A percentile compares a stretch with the other conserved stretches of the same genome.
Conservation (phyloP, 2,888 invertebrate species). For the Anticlea derivata region DNA sequence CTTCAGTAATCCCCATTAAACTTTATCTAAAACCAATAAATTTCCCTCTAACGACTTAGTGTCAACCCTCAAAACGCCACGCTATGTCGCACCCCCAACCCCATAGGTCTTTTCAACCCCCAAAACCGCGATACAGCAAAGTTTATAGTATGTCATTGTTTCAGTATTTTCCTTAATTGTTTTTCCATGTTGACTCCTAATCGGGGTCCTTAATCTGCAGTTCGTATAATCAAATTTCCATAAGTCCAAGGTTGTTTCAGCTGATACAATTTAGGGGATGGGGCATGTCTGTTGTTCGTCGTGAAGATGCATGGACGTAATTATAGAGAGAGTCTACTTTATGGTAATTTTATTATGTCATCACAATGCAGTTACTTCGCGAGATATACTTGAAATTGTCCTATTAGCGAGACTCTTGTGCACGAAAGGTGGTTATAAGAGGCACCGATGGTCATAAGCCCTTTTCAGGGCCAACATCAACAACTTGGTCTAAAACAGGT, state of each 20-base stretch:
- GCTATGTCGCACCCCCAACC: slow-evolving; percentile 51
- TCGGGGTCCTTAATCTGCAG: slow-evolving; percentile 68
- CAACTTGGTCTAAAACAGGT: too few relatives aligned
- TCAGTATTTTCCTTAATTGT: slow-evolving; percentile 77
- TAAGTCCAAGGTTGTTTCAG: slow-evolving; percentile 46
- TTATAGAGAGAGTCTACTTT: slow-evolving; percentile 41
- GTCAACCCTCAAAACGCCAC: slow-evolving; percentile 66
- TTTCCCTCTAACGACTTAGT: slow-evolving; percentile 63
- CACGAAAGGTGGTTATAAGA: too few relatives aligned
- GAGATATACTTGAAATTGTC: slow-evolving; percentile 7
- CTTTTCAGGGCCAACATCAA: too few relatives aligned
- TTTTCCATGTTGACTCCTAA: slow-evolving; percentile 77
- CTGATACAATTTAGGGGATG: slow-evolving; percentile 24
- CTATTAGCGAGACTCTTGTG: neutral
- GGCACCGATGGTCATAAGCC: too few relatives aligned
- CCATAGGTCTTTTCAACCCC: slow-evolving; percentile 59
- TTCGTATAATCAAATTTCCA: slow-evolving; percentile 74
- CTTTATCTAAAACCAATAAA: slow-evolving; percentile 80
- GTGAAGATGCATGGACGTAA: slow-evolving; percentile 64
- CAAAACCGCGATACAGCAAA: slow-evolving; percentile 71
- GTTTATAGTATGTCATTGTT: slow-evolving; percentile 77
- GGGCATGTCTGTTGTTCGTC: slow-evolving; percentile 59
- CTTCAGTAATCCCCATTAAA: slow-evolving; percentile 63
- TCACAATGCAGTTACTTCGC: slow-evolving; percentile 26
- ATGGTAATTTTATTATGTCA: slow-evolving; percentile 40